phyloP scores from a whole-genome alignment of 2,888 invertebrate genomes.

The Celastrina argiolus region DNA sequence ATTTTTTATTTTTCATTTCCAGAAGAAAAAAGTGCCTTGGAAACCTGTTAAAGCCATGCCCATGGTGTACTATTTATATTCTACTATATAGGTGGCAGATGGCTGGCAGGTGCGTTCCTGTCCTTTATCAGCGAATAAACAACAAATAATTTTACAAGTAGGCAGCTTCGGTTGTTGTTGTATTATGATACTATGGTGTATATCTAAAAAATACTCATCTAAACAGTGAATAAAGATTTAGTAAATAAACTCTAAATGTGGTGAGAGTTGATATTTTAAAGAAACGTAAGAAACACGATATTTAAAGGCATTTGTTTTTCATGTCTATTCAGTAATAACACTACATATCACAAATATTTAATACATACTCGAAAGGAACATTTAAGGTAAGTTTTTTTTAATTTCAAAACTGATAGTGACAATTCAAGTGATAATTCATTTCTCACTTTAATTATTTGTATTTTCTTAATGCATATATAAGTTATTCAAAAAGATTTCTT shows the following conservation, averaged over 20 bases:
- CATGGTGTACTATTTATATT: not conserved
- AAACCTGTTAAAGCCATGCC: not conserved
- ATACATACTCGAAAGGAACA: not conserved
- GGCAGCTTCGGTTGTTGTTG: too few relatives aligned
- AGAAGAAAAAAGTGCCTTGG: not conserved
- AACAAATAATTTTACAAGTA: not conserved
- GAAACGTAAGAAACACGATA: not conserved
- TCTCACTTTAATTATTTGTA: too few relatives aligned
- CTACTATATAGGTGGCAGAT: not conserved
- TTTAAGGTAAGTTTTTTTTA: not conserved
- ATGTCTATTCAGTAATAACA: not conserved
- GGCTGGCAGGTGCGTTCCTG: constrained; percentile 1
- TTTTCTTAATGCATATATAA: too few relatives aligned
- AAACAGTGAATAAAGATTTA: not conserved
- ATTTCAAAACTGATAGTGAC: not conserved
- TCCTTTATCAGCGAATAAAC: too few relatives aligned
- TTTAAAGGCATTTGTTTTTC: not conserved
- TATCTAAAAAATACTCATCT: not conserved
- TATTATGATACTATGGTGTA: too few relatives aligned
- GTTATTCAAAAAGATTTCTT: too few relatives aligned
- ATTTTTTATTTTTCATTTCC: not conserved
- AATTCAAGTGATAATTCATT: too few relatives aligned
- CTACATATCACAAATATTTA: not conserved
- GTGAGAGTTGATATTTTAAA: not conserved
- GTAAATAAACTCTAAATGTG: not conserved